Base-by-base conservation (phyloP, 2,888 invertebrate genomes). In the Catonia carolina region DNA sequence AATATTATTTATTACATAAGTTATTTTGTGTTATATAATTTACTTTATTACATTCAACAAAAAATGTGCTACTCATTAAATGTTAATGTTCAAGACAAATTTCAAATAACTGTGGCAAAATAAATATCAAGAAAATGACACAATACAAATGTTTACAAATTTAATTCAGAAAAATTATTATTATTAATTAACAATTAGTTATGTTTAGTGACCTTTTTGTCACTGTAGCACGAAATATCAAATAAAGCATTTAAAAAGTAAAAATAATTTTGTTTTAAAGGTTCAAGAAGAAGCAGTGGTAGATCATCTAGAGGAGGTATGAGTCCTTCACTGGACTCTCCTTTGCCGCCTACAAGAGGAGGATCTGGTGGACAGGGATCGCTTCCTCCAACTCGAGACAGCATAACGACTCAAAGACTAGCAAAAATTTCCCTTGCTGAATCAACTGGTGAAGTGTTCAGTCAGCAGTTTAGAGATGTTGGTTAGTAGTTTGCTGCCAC, bases 251-350 rank as follows among this genome's bases (percentile, higher is more conserved):
- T 14, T 50, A 48, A 45, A 51, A 54, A 39, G 36, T 23, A 45
- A 35, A 45, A n/a, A 53, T 51, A 41, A 17, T 8, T 8, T 8
- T 27, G 27, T 52, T 22, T 23, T 14, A 23, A 54, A 76, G 78
- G 76, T 55, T 79, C 79, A 1, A 71, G 77, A 58, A 70, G 77
- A 62, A 78, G 76, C 61, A 80, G 79, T 62, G 79, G 78, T 1
- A 68, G 78, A 39, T 79, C 79, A 7, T 80, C 79, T 3, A 71
- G 79, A 62, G 76, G 74, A 37, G 78, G 77, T 45, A 78, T 78
- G 10, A 58, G 58, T 42, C 58, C 58, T n/a, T 51, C 51, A 23
- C 35, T 50, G 10, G 54, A 53, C 15, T 52, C 53, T 37, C 49
- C 50, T 5, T 41, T 53, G 1, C 58, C 58, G 1, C 58, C 56